phyloP scores from a whole-genome alignment of 2,113 vertebrate species.

The Campylomormyrus numenius region DNA sequence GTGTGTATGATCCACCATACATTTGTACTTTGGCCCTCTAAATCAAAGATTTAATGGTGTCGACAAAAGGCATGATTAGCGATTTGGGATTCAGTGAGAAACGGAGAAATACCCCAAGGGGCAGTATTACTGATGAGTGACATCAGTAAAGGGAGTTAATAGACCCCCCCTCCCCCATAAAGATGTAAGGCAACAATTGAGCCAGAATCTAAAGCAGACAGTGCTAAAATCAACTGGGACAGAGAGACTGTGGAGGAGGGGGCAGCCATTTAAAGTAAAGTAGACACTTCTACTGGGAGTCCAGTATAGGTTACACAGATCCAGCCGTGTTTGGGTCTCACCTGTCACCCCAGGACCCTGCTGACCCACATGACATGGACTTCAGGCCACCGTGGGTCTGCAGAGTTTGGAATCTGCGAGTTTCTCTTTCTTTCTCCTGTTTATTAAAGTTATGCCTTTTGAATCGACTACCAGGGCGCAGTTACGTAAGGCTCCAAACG shows the following conservation, averaged over 20 bases:
- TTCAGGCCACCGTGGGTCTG: neutral
- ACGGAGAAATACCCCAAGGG: neutral
- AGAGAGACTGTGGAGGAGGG: neutral
- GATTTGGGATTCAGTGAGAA: neutral
- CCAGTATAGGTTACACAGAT: neutral
- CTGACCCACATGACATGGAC: neutral
- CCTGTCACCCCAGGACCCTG: neutral
- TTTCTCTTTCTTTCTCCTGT: neutral
- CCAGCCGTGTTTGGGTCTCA: neutral
- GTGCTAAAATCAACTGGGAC: neutral
- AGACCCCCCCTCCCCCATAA: neutral
- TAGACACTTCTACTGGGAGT: neutral
- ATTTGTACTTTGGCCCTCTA: conserved; percentile 9
- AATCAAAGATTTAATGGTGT: neutral
- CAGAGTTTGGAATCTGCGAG: neutral
- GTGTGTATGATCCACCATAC: neutral
- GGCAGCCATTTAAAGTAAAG: neutral
- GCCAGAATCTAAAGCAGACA: neutral
- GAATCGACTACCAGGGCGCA: neutral
- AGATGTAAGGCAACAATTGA: neutral
- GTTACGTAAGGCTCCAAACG: conserved; percentile 31
- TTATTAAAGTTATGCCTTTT: neutral
- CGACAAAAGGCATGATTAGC: neutral
- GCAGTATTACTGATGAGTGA: neutral
- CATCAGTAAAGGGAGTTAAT: neutral